phyloP scores from a whole-genome alignment of 2,797 vertebrate genomes.

The Periophthalmus magnuspinnatus region DNA sequence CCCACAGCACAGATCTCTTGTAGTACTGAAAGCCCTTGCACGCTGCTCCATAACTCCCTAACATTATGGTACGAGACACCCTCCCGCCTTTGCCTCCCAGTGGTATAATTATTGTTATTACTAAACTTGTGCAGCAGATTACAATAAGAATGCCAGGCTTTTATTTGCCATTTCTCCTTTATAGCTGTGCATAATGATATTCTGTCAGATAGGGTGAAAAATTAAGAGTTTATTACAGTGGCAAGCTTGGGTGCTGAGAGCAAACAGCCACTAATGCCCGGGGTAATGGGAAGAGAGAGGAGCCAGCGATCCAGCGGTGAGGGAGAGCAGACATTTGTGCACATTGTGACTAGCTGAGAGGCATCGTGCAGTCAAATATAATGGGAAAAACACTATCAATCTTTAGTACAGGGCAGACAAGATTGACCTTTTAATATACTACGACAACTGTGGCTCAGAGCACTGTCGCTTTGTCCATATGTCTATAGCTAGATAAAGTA shows the following conservation, averaged over 20 bases:
- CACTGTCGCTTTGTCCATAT: neutral
- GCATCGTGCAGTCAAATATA: slow-evolving; percentile 36
- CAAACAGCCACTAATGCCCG: slow-evolving; percentile 68
- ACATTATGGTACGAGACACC: slow-evolving; percentile 42
- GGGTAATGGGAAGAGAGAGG: slow-evolving; percentile 66
- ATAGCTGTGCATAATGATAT: slow-evolving; percentile 69
- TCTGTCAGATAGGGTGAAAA: slow-evolving; percentile 68
- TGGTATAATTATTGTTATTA: slow-evolving; percentile 67
- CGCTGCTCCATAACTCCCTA: slow-evolving; percentile 25
- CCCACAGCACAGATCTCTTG: neutral
- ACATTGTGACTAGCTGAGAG: slow-evolving; percentile 53
- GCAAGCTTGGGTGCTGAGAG: slow-evolving; percentile 61
- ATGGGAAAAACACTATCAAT: slow-evolving; percentile 54
- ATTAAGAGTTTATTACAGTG: slow-evolving; percentile 67
- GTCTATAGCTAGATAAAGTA: neutral
- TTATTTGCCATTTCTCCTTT: slow-evolving; percentile 65
- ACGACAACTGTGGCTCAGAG: neutral
- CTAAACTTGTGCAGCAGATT: slow-evolving; percentile 59
- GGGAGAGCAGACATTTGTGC: slow-evolving; percentile 51
- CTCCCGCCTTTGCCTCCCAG: slow-evolving; percentile 55
- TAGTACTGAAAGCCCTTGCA: too few species aligned
- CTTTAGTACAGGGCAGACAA: slow-evolving; percentile 43
- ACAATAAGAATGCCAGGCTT: slow-evolving; percentile 55
- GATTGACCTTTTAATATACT: slow-evolving; percentile 38
- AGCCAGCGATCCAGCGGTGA: slow-evolving; percentile 56